Percentiles rank a stretch among this genome's conserved stretches.
Evolutionary conservation across 2,113 vertebrate species (phyloP).

Genomic region (Orycteropus afer): DNA sequence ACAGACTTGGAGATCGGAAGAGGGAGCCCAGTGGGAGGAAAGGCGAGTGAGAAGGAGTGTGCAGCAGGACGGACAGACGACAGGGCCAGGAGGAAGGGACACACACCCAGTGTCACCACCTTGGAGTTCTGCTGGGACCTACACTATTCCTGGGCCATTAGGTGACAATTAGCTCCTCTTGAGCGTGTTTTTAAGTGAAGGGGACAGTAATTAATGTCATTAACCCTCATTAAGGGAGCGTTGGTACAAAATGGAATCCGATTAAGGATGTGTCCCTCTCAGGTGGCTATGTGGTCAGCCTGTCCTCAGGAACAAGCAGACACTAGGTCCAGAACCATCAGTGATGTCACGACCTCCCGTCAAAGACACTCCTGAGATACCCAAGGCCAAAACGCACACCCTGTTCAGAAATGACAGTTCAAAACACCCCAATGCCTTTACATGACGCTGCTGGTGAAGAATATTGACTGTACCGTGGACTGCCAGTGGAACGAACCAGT

Average conservation of each 20-base stretch:
- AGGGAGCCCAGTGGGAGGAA: rapidly evolving
- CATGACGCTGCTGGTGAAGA: not conserved
- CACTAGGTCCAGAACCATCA: rapidly evolving
- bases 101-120: not conserved
- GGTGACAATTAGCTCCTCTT: constrained; percentile 25
- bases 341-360: rapidly evolving
- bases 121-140: not conserved
- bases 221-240: constrained; percentile 56
- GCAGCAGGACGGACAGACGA: not conserved
- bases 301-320: not conserved
- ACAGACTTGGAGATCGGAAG: rapidly evolving
- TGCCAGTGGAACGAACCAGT: not conserved
- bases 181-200: constrained; percentile 50
- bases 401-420: rapidly evolving
- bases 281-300: not conserved
- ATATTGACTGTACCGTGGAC: not conserved
- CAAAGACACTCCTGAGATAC: rapidly evolving
- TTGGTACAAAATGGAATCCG: not conserved
- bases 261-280: not conserved
- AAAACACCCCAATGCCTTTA: rapidly evolving
- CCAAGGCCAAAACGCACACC: rapidly evolving
- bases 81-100: not conserved
- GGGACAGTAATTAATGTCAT: constrained; percentile 51
- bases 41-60: rapidly evolving
- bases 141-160: not conserved